Evolutionary conservation across 2,888 invertebrate genomes (phyloP).

Genomic region (Drosophila neonasuta): DNA sequence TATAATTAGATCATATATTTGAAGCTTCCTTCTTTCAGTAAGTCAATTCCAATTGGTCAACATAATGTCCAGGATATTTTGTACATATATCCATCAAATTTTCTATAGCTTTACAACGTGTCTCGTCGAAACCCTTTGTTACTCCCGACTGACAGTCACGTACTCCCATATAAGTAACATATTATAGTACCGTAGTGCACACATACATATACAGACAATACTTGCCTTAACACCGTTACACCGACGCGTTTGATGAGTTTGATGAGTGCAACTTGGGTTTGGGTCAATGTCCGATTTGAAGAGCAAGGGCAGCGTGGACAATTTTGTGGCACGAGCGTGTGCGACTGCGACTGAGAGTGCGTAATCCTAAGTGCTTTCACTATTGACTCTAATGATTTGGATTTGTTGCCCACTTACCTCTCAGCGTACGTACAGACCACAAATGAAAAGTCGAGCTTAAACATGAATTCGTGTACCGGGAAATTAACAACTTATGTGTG

Average conservation of each 20-base stretch:
- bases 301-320: slow-evolving; percentile 1
- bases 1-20: too few relatives aligned
- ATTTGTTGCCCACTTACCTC: neutral
- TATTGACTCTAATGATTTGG: slow-evolving; percentile 2
- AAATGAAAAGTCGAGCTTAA: neutral
- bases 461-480: neutral
- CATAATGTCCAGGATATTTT: neutral
- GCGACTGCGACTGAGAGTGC: neutral
- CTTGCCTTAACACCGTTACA: neutral
- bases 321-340: neutral
- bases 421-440: too few relatives aligned
- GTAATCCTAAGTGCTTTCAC: slow-evolving; percentile 1
- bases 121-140: neutral
- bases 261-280: neutral
- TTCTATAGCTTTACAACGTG: neutral
- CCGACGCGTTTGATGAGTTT: neutral
- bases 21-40: too few relatives aligned
- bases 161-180: neutral
- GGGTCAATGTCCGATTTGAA: neutral
- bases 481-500: neutral
- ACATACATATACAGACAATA: neutral
- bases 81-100: neutral
- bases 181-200: neutral
- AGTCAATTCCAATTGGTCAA: too few relatives aligned
- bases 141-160: slow-evolving; percentile 1